Conservation (phyloP, 2,888 invertebrate species). For the Agrochola litura region DNA sequence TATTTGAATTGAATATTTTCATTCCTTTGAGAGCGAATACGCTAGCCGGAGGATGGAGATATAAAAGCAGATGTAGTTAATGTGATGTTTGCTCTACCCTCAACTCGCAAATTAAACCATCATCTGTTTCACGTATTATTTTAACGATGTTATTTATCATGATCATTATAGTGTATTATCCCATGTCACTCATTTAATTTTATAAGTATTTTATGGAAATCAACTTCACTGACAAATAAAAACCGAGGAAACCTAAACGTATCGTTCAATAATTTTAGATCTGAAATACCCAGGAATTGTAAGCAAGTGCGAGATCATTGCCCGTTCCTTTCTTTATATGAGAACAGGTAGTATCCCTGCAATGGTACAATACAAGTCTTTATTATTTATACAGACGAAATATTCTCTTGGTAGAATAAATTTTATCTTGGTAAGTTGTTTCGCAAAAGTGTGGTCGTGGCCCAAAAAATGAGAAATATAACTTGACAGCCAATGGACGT, state of each 20-base stretch:
- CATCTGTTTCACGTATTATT: not conserved
- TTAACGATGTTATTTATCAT: not conserved
- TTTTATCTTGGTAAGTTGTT: slow-evolving; percentile 5
- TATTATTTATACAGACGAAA: slow-evolving; percentile 2
- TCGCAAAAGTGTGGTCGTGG: not conserved
- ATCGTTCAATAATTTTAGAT: not conserved
- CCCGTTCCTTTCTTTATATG: not conserved
- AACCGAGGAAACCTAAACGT: not conserved
- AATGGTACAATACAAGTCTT: not conserved
- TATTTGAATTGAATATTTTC: slow-evolving; percentile 52
- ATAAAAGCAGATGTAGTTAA: slow-evolving; percentile 32
- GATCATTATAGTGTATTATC: not conserved
- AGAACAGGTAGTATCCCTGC: not conserved
- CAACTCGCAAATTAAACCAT: slow-evolving; percentile 14
- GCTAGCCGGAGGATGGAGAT: slow-evolving; percentile 21
- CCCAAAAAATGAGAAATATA: slow-evolving; percentile 18
- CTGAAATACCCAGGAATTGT: slow-evolving; percentile 1
- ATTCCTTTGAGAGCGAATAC: slow-evolving; percentile 34
- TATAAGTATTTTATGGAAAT: not conserved
- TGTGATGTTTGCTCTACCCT: slow-evolving; percentile 17
- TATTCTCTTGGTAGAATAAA: not conserved
- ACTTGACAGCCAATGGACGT: slow-evolving; percentile 40
- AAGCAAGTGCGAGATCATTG: not conserved
- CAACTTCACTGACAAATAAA: not conserved
- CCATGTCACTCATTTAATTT: too few species aligned